Evolutionary conservation across 1,140 invertebrate species (phyloP).

Genomic region (Hermatobates lingyangjiaoensis): DNA sequence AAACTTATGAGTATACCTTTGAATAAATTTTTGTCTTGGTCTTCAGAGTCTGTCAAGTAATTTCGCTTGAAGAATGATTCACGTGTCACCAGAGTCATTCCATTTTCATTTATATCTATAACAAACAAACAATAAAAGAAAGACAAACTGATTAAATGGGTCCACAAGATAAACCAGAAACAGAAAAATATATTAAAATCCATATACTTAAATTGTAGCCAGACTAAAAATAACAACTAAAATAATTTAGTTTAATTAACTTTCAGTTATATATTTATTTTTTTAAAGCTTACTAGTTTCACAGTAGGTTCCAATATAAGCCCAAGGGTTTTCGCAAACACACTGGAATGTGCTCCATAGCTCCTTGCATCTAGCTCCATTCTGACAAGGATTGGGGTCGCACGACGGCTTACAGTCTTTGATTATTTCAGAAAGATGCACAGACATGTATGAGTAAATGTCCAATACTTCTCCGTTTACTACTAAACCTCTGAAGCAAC

Average conservation of each 20-base stretch:
- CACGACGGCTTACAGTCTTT: slow-evolving; percentile 85
- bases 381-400: slow-evolving; percentile 80
- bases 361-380: slow-evolving; percentile 76
- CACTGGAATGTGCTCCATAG: slow-evolving; percentile 82
- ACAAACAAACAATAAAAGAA: too few relatives aligned
- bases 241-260: too few relatives aligned
- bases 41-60: slow-evolving; percentile 39
- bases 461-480: slow-evolving; percentile 80
- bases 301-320: slow-evolving; percentile 71
- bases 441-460: slow-evolving; percentile 84
- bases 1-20: too few relatives aligned
- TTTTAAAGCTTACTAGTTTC: slow-evolving; percentile 71
- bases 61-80: slow-evolving; percentile 60
- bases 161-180: too few relatives aligned
- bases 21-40: slow-evolving; percentile 38
- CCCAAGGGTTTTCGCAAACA: slow-evolving; percentile 74
- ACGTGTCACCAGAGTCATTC: slow-evolving; percentile 65
- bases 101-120: slow-evolving; percentile 76
- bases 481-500: slow-evolving; percentile 77
- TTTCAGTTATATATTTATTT: too few relatives aligned
- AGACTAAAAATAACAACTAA: too few relatives aligned
- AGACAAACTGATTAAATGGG: too few relatives aligned
- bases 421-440: slow-evolving; percentile 72
- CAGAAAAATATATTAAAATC: too few relatives aligned
- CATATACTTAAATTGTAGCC: too few relatives aligned